Evolutionary conservation across 2,113 vertebrate species (phyloP).

Genomic region (Meriones unguiculatus): DNA sequence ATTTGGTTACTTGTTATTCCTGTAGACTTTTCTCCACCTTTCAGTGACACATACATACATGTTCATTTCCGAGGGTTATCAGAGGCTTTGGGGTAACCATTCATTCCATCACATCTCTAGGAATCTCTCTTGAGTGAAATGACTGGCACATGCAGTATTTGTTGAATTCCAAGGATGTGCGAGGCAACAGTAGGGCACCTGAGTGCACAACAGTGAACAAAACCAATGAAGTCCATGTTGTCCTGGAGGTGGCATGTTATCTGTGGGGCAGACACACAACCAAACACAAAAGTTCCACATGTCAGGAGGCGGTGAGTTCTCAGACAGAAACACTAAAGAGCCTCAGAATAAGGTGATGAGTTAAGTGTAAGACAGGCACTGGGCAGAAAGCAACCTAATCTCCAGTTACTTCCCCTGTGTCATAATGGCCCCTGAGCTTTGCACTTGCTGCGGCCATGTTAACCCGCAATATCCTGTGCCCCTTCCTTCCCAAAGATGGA

Average conservation of each 20-base stretch:
- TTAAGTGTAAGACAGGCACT: rapidly evolving
- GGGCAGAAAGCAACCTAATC: not conserved
- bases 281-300: not conserved
- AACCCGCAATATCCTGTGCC: not conserved
- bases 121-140: not conserved
- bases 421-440: not conserved
- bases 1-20: not conserved
- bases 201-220: not conserved
- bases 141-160: not conserved
- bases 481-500: not conserved
- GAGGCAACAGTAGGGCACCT: not conserved
- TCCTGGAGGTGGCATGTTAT: not conserved
- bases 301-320: not conserved
- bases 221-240: rapidly evolving
- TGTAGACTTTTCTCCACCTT: rapidly evolving
- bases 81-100: not conserved
- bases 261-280: not conserved
- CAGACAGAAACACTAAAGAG: not conserved
- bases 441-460: not conserved
- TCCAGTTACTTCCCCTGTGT: not conserved
- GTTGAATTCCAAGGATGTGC: not conserved
- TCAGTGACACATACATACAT: not conserved
- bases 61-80: not conserved
- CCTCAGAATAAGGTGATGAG: no score
- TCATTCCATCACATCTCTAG: not conserved